A percentile compares a stretch with the other conserved stretches of the same genome.
phyloP scores from a whole-genome alignment of 2,113 vertebrate genomes.

The Rattus norvegicus region DNA sequence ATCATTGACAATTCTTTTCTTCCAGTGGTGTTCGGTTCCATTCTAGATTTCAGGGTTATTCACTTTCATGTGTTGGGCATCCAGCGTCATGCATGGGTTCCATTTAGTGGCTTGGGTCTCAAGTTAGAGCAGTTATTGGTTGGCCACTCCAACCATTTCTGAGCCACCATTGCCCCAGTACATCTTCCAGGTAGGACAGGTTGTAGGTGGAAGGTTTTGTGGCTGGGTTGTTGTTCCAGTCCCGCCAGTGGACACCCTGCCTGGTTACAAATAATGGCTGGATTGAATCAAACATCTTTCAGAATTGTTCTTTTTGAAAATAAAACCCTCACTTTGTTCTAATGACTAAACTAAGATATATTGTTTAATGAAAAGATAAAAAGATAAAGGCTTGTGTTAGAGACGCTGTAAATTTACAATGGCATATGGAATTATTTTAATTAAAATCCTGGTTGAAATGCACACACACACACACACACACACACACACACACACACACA shows the following conservation, averaged over 20 bases:
- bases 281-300: not conserved
- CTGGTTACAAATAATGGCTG: not conserved
- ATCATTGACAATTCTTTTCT: not conserved
- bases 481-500: not conserved
- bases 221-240: not conserved
- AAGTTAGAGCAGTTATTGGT: not conserved
- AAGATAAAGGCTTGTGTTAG: not conserved
- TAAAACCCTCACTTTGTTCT: not conserved
- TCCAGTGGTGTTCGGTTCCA: not conserved
- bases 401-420: not conserved
- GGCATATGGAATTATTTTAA: not conserved
- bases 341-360: not conserved
- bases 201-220: not conserved
- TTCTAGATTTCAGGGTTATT: not conserved
- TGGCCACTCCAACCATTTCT: not conserved
- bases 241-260: not conserved
- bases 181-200: too few relatives aligned
- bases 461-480: not conserved
- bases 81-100: not conserved
- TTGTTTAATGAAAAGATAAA: not conserved
- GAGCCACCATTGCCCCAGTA: not conserved
- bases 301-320: constrained; percentile 19
- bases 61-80: not conserved
- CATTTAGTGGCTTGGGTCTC: not conserved
- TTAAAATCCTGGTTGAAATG: not conserved